Percentiles rank a stretch among this genome's conserved stretches.
phyloP scores from a whole-genome alignment of 2,888 invertebrate genomes.

The Galeruca laticollis region DNA sequence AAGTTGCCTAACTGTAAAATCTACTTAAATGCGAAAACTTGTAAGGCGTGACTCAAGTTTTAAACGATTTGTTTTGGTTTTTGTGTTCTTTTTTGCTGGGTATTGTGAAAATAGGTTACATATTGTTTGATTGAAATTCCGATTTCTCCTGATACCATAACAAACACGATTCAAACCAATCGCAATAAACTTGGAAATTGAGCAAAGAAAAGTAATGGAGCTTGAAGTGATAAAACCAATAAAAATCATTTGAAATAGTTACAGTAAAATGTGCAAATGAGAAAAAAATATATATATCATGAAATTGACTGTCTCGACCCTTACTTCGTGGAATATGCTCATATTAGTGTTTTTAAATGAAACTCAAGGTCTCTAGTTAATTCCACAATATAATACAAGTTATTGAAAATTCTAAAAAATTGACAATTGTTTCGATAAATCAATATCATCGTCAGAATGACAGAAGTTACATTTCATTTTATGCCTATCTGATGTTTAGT shows the following conservation, averaged over 20 bases:
- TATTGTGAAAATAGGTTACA: slow-evolving; percentile 2
- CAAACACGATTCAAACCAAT: slow-evolving; percentile 11
- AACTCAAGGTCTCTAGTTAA: too few species aligned
- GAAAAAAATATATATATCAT: not conserved
- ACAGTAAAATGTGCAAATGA: not conserved
- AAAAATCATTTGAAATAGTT: not conserved
- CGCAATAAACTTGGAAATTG: not conserved
- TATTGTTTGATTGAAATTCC: not conserved
- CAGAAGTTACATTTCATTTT: too few species aligned
- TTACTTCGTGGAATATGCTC: too few species aligned
- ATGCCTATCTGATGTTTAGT: too few species aligned
- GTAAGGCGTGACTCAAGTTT: slow-evolving; percentile 17
- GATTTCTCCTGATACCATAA: not conserved
- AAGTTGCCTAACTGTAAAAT: not conserved
- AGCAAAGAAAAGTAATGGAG: not conserved
- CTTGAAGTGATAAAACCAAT: slow-evolving; percentile 1
- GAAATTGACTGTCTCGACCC: too few species aligned
- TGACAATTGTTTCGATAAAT: too few species aligned
- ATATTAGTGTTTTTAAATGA: too few species aligned
- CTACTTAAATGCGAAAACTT: not conserved
- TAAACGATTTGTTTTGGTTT: slow-evolving; percentile 23
- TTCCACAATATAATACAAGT: too few species aligned
- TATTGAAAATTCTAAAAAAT: too few species aligned
- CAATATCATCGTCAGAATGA: too few species aligned
- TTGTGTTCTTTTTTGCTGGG: not conserved